Evolutionary conservation across 2,888 invertebrate species (phyloP).

Genomic region (Drosophila birchii): DNA sequence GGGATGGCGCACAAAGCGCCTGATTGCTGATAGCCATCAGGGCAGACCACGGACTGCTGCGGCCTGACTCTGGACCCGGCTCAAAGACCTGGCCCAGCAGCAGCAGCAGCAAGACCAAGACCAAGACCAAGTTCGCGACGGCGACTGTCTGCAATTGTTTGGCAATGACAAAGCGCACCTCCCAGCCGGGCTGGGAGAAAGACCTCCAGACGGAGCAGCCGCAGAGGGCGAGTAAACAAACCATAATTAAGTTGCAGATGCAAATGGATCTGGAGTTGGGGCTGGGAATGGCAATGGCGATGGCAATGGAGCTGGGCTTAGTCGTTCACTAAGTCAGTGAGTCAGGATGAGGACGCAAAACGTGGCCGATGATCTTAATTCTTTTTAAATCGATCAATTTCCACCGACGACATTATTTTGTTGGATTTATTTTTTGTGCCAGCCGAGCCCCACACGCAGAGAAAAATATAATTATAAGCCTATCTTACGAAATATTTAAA

Average conservation of each 20-base stretch:
- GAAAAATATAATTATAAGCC: neutral
- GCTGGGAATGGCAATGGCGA: constrained; percentile 50
- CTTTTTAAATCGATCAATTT: constrained; percentile 83
- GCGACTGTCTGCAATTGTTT: constrained; percentile 68
- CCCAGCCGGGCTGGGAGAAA: constrained; percentile 56
- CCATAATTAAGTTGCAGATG: constrained; percentile 76
- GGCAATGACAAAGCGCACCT: constrained; percentile 81
- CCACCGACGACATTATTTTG: constrained; percentile 79
- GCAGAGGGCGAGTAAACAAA: constrained; percentile 67
- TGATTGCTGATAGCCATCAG: constrained; percentile 81
- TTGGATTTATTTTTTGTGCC: constrained; percentile 46
- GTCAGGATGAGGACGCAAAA: constrained; percentile 61
- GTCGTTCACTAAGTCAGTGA: constrained; percentile 80
- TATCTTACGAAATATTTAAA: too few relatives aligned
- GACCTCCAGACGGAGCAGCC: constrained; percentile 11
- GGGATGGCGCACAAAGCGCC: constrained; percentile 75
- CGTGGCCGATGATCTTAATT: constrained; percentile 80
- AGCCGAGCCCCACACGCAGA: constrained; percentile 36
- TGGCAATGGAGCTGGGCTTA: constrained; percentile 62
- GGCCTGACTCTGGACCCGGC: constrained; percentile 9
- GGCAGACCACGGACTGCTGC: constrained; percentile 22
- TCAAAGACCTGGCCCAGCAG: constrained; percentile 22
- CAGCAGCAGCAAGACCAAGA: constrained; percentile 49
- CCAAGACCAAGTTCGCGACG: constrained; percentile 47
- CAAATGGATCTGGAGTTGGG: constrained; percentile 22